A percentile compares a stretch with the other conserved stretches of the same genome.
Evolutionary conservation across 1,140 invertebrate species (phyloP).

Genomic region (Drosophila busckii): DNA sequence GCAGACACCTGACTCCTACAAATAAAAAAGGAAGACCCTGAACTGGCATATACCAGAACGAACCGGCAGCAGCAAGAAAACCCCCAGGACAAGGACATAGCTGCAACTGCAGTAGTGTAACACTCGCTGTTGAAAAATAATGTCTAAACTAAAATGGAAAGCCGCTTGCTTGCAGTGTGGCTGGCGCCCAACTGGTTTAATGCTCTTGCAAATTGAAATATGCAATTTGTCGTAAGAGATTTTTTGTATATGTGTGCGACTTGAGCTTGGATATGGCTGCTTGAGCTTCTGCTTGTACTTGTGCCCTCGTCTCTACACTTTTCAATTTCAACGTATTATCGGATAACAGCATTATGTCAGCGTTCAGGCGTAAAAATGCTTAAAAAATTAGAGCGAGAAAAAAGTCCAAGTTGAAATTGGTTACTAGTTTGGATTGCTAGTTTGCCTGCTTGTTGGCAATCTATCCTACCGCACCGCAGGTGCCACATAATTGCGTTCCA

Average conservation of each 20-base stretch:
- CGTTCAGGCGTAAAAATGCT: conserved; percentile 77
- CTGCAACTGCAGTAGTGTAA: conserved; percentile 3
- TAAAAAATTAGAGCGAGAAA: conserved; percentile 63
- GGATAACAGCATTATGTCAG: conserved; percentile 77
- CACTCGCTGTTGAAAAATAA: no score
- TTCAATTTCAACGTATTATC: conserved; percentile 78
- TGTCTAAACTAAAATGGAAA: conserved; percentile 44
- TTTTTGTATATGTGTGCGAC: conserved; percentile 42
- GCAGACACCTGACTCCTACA: conserved; percentile 61
- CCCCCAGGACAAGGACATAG: conserved; percentile 15
- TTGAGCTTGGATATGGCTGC: conserved; percentile 1
- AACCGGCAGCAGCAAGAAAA: not conserved
- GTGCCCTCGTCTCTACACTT: conserved; percentile 26
- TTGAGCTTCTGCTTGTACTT: not conserved
- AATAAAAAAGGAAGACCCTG: conserved; percentile 35
- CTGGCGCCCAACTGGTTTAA: conserved; percentile 33
- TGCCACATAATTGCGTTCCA: conserved; percentile 71
- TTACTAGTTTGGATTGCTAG: not conserved
- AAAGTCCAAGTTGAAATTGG: conserved; percentile 31
- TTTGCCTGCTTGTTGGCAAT: not conserved
- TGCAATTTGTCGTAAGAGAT: conserved; percentile 74
- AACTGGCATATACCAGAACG: conserved; percentile 19
- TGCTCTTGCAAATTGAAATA: conserved; percentile 77
- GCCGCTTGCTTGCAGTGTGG: conserved; percentile 11
- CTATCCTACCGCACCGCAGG: conserved; percentile 12